Conservation (phyloP, 2,113 vertebrate species). For the Azemiops feae region DNA sequence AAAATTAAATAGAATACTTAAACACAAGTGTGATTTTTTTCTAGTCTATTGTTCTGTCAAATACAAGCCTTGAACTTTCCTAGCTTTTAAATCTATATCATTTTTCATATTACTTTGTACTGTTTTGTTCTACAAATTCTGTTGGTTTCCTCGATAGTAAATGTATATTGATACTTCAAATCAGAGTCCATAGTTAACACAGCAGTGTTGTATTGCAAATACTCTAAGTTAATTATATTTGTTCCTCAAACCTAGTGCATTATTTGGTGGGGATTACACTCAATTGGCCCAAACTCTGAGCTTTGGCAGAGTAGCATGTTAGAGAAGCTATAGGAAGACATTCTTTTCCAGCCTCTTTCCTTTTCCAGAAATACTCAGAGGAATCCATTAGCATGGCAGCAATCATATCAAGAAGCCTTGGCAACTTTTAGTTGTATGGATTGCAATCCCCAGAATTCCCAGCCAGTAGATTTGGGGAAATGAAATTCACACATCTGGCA, state of each 20-base stretch:
- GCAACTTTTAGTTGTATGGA: background rate
- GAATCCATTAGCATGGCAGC: background rate
- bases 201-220: background rate
- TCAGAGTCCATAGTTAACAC: background rate
- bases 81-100: background rate
- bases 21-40: background rate
- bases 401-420: background rate
- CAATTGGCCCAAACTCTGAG: background rate
- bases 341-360: background rate
- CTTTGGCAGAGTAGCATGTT: background rate
- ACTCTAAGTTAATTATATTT: background rate
- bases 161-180: background rate
- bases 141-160: background rate
- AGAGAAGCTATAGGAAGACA: background rate
- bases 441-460: background rate
- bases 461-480: background rate
- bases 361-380: background rate
- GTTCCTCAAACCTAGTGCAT: background rate
- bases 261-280: background rate
- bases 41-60: background rate
- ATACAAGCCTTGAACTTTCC: background rate
- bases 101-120: background rate
- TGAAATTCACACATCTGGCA: background rate
- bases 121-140: background rate
- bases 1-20: conserved; percentile 20